phyloP scores from a whole-genome alignment of 2,888 invertebrate genomes.

The Leptinotarsa tumamoca region DNA sequence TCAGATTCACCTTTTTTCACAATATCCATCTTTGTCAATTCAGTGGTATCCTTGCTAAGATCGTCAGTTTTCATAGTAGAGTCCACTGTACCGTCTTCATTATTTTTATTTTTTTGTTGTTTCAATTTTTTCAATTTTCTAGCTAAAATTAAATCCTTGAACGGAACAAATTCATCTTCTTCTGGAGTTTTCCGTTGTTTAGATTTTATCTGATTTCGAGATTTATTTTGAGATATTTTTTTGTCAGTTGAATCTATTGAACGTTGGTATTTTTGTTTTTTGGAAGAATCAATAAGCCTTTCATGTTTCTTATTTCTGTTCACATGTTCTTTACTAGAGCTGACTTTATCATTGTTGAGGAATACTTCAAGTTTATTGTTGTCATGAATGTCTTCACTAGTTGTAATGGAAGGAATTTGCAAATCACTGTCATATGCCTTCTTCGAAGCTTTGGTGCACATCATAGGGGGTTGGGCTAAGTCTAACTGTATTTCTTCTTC shows the following conservation, averaged over 20 bases:
- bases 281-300: conserved; percentile 31
- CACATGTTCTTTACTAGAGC: conserved; percentile 41
- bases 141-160: conserved; percentile 52
- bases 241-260: conserved; percentile 27
- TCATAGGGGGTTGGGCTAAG: conserved; percentile 41
- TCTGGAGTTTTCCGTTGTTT: conserved; percentile 26
- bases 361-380: conserved; percentile 29
- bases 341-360: conserved; percentile 42
- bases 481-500: conserved; percentile 52
- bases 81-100: conserved; percentile 42
- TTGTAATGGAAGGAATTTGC: conserved; percentile 51
- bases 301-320: conserved; percentile 28
- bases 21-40: conserved; percentile 15
- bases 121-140: conserved; percentile 54
- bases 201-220: conserved; percentile 31
- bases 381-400: conserved; percentile 48
- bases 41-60: conserved; percentile 29
- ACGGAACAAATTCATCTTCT: conserved; percentile 53
- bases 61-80: conserved; percentile 45
- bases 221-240: conserved; percentile 27
- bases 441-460: conserved; percentile 57
- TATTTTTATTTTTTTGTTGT: conserved; percentile 43
- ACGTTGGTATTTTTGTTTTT: conserved; percentile 26
- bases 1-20: conserved; percentile 5
- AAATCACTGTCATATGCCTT: conserved; percentile 55